Evolutionary conservation across 2,797 vertebrate species (phyloP).

Genomic region (Eleutherodactylus coqui): DNA sequence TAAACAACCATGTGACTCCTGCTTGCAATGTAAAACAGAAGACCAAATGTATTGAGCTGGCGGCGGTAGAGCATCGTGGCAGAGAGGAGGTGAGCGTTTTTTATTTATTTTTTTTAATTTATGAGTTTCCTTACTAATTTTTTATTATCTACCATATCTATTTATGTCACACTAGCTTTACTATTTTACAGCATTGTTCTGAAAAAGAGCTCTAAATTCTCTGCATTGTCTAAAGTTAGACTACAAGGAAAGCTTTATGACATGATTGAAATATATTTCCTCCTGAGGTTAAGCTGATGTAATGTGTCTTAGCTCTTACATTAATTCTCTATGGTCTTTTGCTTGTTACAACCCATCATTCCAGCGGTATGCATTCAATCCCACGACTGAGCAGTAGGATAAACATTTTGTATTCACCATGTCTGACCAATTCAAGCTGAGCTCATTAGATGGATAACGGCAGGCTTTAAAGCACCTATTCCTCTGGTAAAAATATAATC

Average conservation of each 20-base stretch:
- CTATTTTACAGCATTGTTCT: no score
- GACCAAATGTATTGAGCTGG: no score
- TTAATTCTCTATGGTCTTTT: slow-evolving; percentile 7
- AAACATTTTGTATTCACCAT: slow-evolving; percentile 9
- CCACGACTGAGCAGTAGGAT: neutral
- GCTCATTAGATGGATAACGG: slow-evolving; percentile 5
- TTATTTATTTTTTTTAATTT: no score
- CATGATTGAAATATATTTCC: neutral
- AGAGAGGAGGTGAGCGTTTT: no score
- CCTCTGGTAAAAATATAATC: neutral
- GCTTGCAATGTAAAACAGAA: no score
- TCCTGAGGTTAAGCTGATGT: slow-evolving; percentile 3
- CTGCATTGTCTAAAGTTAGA: no score
- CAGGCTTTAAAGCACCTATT: slow-evolving; percentile 18
- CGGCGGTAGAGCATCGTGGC: no score
- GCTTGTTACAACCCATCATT: neutral
- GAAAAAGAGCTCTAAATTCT: no score
- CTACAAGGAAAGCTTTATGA: neutral
- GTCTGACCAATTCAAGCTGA: neutral
- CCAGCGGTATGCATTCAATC: neutral
- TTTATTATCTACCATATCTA: no score
- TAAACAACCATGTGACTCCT: no score
- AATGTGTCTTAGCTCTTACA: neutral
- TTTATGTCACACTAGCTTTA: no score
- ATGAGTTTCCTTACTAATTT: no score